Conservation (phyloP, 2,888 invertebrate genomes). For the Periphyllus acericola region DNA sequence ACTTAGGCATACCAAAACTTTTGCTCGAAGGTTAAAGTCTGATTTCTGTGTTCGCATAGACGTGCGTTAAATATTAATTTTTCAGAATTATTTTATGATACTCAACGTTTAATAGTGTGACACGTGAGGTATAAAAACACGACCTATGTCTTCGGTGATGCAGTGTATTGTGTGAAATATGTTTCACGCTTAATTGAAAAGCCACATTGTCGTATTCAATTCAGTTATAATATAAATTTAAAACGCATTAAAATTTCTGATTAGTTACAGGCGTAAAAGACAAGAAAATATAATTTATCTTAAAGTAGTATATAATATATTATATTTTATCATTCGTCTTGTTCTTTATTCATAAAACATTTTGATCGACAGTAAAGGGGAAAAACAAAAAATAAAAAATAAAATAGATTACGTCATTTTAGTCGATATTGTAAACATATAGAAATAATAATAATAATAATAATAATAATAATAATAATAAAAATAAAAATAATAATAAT, state of each 20-base stretch:
- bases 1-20: background rate
- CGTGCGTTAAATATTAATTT: background rate
- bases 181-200: background rate
- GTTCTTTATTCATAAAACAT: conserved; percentile 43
- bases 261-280: conserved; percentile 1
- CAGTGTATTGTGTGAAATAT: background rate
- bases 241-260: background rate
- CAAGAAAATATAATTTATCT: background rate
- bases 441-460: conserved; percentile 31
- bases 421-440: conserved; percentile 33
- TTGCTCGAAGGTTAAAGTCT: background rate
- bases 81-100: background rate
- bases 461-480: conserved; percentile 1
- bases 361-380: conserved; percentile 44
- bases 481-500: conserved; percentile 35
- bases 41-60: background rate
- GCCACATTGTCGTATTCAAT: background rate
- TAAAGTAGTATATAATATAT: conserved; percentile 1
- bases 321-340: conserved; percentile 20
- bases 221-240: background rate
- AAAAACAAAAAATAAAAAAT: conserved; percentile 21
- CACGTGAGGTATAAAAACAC: background rate
- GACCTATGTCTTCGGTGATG: too few relatives aligned
- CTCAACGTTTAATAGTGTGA: background rate
- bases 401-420: conserved; percentile 37